Conservation (phyloP, 2,797 vertebrate genomes). For the Dryobates pubescens region DNA sequence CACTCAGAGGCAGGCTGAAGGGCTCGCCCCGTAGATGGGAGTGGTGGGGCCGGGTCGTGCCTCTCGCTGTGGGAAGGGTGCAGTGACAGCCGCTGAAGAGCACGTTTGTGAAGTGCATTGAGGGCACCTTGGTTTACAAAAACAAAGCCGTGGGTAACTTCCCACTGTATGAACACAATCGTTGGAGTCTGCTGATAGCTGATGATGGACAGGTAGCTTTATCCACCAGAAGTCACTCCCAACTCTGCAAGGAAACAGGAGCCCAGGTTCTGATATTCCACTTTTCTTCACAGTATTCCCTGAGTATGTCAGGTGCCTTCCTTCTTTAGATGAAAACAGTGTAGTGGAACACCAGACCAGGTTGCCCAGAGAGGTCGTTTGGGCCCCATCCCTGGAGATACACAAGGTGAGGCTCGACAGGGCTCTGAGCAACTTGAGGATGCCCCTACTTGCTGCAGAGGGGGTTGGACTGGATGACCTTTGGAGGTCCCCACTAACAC, state of each 20-base stretch:
- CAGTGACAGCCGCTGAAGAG: no score
- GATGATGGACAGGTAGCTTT: not conserved
- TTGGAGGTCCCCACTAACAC: no score
- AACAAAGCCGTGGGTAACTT: not conserved
- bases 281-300: no score
- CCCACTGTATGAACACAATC: not conserved
- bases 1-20: no score
- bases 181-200: not conserved
- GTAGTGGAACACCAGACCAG: no score
- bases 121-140: no score
- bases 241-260: accelerated
- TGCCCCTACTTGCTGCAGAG: no score
- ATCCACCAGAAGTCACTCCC: not conserved
- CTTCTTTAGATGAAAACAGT: not conserved
- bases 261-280: not conserved
- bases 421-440: no score
- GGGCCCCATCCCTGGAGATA: no score
- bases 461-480: no score
- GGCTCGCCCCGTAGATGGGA: accelerated
- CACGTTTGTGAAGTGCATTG: accelerated
- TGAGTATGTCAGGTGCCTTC: not conserved
- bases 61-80: not conserved
- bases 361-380: no score
- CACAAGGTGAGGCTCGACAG: no score
- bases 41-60: accelerated